Percentiles rank a stretch among this genome's conserved stretches.
Conservation (phyloP, 2,888 invertebrate genomes). For the Pinctada fucata region DNA sequence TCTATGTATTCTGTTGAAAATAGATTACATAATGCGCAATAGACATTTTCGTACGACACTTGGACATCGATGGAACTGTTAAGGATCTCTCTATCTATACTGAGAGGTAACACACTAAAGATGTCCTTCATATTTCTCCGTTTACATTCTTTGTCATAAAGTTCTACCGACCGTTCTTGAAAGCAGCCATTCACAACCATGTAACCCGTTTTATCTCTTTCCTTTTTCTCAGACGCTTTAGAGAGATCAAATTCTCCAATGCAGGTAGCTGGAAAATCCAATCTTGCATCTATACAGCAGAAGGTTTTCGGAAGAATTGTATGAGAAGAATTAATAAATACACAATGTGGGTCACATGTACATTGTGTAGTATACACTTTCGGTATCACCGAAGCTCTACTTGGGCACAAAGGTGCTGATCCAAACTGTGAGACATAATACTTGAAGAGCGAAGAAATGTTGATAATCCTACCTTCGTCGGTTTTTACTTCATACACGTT, state of each 20-base stretch:
- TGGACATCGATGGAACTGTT: neutral
- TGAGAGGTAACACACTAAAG: neutral
- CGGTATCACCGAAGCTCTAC: neutral
- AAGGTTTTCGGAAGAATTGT: neutral
- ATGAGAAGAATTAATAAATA: too few species aligned
- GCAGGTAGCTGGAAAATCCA: neutral
- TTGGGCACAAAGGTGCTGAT: neutral
- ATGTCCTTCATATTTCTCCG: neutral
- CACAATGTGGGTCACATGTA: neutral
- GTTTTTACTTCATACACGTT: neutral
- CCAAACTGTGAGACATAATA: neutral
- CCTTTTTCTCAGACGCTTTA: neutral
- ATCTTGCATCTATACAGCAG: neutral
- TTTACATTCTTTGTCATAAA: neutral
- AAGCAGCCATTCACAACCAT: neutral
- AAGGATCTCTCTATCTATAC: neutral
- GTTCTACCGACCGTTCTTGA: neutral
- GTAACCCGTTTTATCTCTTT: neutral
- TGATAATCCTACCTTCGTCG: neutral
- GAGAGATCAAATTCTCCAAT: neutral
- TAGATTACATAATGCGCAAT: neutral
- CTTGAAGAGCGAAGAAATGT: neutral
- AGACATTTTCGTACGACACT: neutral
- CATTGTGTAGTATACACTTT: neutral
- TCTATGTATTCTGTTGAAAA: neutral